Evolutionary conservation across 2,113 vertebrate genomes (phyloP).

Genomic region (Trachemys scripta): DNA sequence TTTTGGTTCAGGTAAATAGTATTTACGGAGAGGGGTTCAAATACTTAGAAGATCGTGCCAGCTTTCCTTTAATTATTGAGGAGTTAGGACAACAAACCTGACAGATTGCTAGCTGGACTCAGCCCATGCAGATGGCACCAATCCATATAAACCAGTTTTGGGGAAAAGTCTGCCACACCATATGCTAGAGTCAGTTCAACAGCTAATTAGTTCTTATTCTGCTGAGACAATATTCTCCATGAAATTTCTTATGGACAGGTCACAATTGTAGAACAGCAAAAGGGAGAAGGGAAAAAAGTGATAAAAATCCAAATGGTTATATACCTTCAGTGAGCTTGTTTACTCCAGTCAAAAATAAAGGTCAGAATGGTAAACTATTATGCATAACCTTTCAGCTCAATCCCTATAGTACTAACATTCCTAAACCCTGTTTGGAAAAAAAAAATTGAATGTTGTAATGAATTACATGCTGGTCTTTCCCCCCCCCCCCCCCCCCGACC

Average conservation of each 20-base stretch:
- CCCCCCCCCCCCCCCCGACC: not conserved
- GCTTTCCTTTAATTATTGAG: constrained; percentile 37
- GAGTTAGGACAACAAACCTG: constrained; percentile 29
- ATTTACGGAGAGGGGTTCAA: not conserved
- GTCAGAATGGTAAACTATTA: constrained; percentile 36
- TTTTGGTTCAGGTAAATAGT: not conserved
- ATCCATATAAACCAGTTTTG: constrained; percentile 40
- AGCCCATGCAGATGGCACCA: constrained; percentile 4
- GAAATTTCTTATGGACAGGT: constrained; percentile 29
- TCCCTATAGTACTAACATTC: constrained; percentile 63
- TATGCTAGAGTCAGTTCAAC: constrained; percentile 44
- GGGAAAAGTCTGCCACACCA: constrained; percentile 24
- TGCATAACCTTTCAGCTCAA: constrained; percentile 55
- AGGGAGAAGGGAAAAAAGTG: not conserved
- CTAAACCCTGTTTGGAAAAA: constrained; percentile 29
- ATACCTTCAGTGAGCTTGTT: constrained; percentile 1
- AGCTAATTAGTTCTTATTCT: constrained; percentile 50
- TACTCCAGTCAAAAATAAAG: constrained; percentile 50
- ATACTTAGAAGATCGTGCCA: not conserved
- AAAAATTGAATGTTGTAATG: constrained; percentile 15
- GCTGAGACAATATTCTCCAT: constrained; percentile 15
- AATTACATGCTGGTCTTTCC: not conserved
- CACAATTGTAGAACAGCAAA: not conserved
- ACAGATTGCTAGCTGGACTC: constrained; percentile 61
- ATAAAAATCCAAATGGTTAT: not conserved